Percentiles rank a stretch among this genome's conserved stretches.
Evolutionary conservation across 2,888 invertebrate genomes (phyloP).

Genomic region (Didymodactylos carnosus): DNA sequence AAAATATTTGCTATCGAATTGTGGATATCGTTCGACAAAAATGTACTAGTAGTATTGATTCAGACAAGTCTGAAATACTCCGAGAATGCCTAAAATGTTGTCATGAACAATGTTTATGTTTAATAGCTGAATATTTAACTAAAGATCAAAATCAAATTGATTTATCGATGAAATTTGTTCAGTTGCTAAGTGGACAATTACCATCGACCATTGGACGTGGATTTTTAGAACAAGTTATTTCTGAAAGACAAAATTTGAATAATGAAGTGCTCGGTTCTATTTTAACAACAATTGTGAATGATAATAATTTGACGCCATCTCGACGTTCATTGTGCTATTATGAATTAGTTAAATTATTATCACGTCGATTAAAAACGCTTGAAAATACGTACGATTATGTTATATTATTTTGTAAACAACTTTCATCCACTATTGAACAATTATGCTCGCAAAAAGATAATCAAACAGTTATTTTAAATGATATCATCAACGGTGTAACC

Average conservation of each 20-base stretch:
- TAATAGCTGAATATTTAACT: background rate
- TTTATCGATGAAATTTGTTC: background rate
- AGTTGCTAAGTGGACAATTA: background rate
- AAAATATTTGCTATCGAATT: background rate
- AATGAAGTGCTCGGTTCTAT: background rate
- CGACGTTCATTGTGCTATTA: background rate
- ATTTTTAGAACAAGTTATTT: background rate
- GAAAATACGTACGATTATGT: background rate
- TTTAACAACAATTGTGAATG: background rate
- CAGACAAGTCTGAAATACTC: background rate
- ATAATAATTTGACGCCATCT: background rate
- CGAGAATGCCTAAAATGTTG: background rate
- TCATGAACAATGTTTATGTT: background rate
- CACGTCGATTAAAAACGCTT: background rate
- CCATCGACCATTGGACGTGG: background rate
- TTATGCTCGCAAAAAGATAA: background rate
- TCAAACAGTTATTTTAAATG: background rate
- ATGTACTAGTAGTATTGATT: background rate
- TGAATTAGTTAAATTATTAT: background rate
- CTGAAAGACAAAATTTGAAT: background rate
- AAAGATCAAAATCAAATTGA: background rate
- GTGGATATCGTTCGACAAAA: background rate
- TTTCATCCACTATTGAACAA: background rate
- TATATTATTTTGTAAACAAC: background rate
- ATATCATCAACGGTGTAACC: background rate